Evolutionary conservation across 30 jellyfish, hydroid and myxozoan genomes (phyloP).

Genomic region (Haliclystus octoradiatus): DNA sequence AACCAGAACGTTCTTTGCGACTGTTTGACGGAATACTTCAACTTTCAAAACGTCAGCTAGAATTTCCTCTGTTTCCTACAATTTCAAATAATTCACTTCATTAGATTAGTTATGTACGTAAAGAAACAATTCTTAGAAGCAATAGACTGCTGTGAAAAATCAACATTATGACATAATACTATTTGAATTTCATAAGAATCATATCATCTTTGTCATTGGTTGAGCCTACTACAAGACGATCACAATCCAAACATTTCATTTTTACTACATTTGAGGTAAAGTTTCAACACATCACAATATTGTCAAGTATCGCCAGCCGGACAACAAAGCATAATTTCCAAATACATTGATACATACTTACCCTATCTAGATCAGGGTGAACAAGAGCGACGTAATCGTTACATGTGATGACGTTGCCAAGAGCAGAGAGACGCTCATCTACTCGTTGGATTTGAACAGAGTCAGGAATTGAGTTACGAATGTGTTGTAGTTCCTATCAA

Average conservation of each 20-base stretch:
- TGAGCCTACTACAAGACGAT: no score
- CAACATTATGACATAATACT: no score
- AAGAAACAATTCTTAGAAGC: no score
- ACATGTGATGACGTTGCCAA: slow-evolving; percentile 96
- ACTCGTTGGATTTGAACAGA: slow-evolving; percentile 84
- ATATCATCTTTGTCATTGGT: no score
- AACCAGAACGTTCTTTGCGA: slow-evolving; percentile 87
- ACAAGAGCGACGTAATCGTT: slow-evolving; percentile 98
- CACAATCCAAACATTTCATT: no score
- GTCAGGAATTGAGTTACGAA: slow-evolving; percentile 90
- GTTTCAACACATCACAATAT: no score
- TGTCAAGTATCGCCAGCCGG: no score
- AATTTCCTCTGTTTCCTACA: slow-evolving; percentile 98
- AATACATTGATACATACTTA: slow-evolving; percentile 7
- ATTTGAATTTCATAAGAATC: no score
- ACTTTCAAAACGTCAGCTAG: slow-evolving; percentile 85
- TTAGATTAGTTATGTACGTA: no score
- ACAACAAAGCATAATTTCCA: background rate
- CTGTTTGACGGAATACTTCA: slow-evolving; percentile 91
- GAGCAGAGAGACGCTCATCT: slow-evolving; percentile 95
- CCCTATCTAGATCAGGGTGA: slow-evolving; percentile 97
- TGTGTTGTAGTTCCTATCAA: slow-evolving; percentile 86
- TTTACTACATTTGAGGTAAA: no score
- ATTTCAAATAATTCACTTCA: no score
- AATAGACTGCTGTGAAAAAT: no score